Conservation (phyloP, 1,140 invertebrate species). For the Neotoxoptera formosana region DNA sequence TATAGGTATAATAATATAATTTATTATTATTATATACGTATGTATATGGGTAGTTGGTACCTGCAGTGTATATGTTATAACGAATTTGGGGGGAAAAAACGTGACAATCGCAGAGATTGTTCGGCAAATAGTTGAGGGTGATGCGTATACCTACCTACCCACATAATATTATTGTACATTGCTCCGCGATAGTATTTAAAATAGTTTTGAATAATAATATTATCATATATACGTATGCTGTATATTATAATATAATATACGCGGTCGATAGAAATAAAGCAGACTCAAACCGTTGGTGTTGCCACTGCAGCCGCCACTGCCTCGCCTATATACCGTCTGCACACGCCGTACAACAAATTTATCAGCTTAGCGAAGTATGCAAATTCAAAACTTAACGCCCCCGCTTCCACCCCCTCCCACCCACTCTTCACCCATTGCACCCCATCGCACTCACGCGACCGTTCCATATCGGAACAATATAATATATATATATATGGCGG, state of each 20-base stretch:
- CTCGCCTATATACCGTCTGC: background rate
- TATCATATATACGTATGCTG: background rate
- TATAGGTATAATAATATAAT: too few relatives aligned
- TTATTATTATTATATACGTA: too few relatives aligned
- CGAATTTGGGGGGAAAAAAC: background rate
- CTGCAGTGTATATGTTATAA: background rate
- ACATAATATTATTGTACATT: background rate
- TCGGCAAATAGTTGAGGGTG: background rate
- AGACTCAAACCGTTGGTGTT: background rate
- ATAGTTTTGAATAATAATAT: slow-evolving; percentile 51
- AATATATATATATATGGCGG: background rate
- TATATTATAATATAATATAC: too few relatives aligned
- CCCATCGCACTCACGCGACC: background rate
- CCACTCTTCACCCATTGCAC: too few relatives aligned
- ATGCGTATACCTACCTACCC: background rate
- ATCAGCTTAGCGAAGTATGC: slow-evolving; percentile 56
- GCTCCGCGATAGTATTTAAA: background rate
- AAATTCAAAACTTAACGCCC: slow-evolving; percentile 54
- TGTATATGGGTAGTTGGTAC: background rate
- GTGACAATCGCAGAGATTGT: slow-evolving; percentile 14
- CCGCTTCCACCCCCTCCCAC: background rate
- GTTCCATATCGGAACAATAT: background rate
- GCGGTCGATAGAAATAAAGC: background rate
- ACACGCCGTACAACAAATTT: slow-evolving; percentile 34
- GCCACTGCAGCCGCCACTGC: too few relatives aligned